A percentile compares a stretch with the other conserved stretches of the same genome.
phyloP scores from a whole-genome alignment of 1,140 invertebrate genomes.

The Hyposmocoma kahamanoa region DNA sequence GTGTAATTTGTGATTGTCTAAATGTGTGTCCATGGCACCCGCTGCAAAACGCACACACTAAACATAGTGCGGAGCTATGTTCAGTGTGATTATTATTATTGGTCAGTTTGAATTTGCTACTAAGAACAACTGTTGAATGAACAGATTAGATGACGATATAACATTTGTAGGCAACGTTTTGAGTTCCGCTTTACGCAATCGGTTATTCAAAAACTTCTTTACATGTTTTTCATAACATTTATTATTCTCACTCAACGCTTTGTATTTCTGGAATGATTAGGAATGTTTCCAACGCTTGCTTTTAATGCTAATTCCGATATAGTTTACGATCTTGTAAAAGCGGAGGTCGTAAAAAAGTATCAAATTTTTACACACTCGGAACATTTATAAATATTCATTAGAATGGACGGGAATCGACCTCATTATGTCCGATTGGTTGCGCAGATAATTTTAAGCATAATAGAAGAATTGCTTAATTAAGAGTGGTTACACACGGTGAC shows the following conservation, averaged over 20 bases:
- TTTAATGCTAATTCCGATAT: constrained; percentile 11
- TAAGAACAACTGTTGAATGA: no score
- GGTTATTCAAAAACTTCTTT: no score
- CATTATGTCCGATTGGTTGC: constrained; percentile 50
- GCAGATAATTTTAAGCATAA: constrained; percentile 55
- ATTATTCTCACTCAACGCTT: neutral
- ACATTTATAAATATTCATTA: constrained; percentile 57
- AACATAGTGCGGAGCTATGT: no score
- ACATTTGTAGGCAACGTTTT: no score
- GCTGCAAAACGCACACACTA: no score
- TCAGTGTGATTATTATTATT: no score
- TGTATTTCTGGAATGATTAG: constrained; percentile 1
- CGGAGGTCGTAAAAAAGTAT: constrained; percentile 30
- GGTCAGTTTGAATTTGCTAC: no score
- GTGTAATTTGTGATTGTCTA: no score
- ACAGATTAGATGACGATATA: no score
- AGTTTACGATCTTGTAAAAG: constrained; percentile 26
- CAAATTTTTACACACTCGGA: constrained; percentile 31
- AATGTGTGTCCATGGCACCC: no score
- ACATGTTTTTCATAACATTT: neutral
- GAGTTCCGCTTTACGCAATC: no score
- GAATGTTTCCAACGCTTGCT: neutral
- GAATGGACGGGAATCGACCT: constrained; percentile 45
- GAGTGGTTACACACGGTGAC: no score
- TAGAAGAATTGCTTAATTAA: constrained; percentile 56